Evolutionary conservation across 1,140 invertebrate species (phyloP).

Genomic region (Bombus waltoni): DNA sequence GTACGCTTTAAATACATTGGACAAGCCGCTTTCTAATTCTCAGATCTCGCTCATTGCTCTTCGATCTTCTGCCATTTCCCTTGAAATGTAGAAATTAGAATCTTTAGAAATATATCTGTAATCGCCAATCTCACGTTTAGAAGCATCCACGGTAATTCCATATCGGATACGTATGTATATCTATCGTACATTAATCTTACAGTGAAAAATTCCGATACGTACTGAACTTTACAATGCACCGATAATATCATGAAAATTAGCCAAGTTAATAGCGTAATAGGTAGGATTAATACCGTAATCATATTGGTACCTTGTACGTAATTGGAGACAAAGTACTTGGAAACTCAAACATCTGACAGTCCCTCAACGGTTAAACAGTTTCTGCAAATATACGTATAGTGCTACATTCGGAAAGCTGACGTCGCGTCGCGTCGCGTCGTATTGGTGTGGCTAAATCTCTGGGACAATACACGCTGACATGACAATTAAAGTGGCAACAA

Average conservation of each 20-base stretch:
- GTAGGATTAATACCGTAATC: slow-evolving; percentile 2
- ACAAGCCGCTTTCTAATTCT: no score
- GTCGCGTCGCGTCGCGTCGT: no score
- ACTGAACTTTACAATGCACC: no score
- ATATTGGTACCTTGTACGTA: background rate
- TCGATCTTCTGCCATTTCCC: background rate
- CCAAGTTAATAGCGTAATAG: background rate
- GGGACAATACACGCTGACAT: background rate
- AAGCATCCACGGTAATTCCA: background rate
- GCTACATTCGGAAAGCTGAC: background rate
- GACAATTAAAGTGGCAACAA: background rate
- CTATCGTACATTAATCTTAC: background rate
- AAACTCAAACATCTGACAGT: slow-evolving; percentile 20
- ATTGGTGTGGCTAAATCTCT: background rate
- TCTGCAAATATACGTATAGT: background rate
- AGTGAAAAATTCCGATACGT: background rate
- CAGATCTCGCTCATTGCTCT: no score
- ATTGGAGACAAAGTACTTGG: background rate
- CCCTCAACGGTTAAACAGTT: slow-evolving; percentile 11
- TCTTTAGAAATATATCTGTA: background rate
- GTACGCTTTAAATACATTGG: no score
- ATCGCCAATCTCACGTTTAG: background rate
- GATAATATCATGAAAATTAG: background rate
- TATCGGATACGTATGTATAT: background rate
- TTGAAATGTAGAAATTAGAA: background rate